Percentiles rank a stretch among this genome's conserved stretches.
phyloP scores from a whole-genome alignment of 2,113 vertebrate genomes.

The Tragelaphus buxtoni region DNA sequence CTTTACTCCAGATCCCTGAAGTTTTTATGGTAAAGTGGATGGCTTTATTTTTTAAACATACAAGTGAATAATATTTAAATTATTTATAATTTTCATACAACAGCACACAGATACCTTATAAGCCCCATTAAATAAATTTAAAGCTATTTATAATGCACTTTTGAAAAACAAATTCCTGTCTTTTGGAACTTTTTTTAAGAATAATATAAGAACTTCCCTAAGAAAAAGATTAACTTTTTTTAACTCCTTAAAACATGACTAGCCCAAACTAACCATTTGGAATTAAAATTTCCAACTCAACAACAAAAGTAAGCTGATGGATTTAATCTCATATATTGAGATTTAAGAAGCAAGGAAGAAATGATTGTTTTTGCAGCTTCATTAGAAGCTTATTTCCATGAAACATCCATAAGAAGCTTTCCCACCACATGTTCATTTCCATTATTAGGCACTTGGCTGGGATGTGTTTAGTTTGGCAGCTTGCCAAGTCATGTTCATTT shows the following conservation, averaged over 20 bases:
- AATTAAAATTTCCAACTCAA: slow-evolving; percentile 62
- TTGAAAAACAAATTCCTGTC: neutral
- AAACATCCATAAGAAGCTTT: slow-evolving; percentile 75
- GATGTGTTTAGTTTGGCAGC: slow-evolving; percentile 77
- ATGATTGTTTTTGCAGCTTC: slow-evolving; percentile 77
- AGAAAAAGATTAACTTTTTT: slow-evolving; percentile 15
- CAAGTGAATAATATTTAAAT: neutral
- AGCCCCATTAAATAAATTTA: neutral
- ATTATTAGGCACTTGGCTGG: slow-evolving; percentile 77
- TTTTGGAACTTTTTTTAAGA: slow-evolving; percentile 48
- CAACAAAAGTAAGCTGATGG: slow-evolving; percentile 55
- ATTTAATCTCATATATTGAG: slow-evolving; percentile 76
- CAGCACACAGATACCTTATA: neutral
- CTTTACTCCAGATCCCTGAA: neutral
- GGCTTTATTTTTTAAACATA: neutral
- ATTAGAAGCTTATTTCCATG: slow-evolving; percentile 71
- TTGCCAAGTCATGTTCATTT: slow-evolving; percentile 72
- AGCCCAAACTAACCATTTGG: slow-evolving; percentile 62
- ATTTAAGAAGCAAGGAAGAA: slow-evolving; percentile 72
- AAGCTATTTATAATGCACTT: slow-evolving; percentile 15
- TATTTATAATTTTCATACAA: neutral
- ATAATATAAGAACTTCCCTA: neutral
- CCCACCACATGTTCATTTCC: slow-evolving; percentile 78
- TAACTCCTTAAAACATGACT: slow-evolving; percentile 39
- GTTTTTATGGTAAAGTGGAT: neutral